Evolutionary conservation across 2,888 invertebrate genomes (phyloP), one percentile per base, ranked within the genome.

Genomic region (Meteorus colon): DNA sequence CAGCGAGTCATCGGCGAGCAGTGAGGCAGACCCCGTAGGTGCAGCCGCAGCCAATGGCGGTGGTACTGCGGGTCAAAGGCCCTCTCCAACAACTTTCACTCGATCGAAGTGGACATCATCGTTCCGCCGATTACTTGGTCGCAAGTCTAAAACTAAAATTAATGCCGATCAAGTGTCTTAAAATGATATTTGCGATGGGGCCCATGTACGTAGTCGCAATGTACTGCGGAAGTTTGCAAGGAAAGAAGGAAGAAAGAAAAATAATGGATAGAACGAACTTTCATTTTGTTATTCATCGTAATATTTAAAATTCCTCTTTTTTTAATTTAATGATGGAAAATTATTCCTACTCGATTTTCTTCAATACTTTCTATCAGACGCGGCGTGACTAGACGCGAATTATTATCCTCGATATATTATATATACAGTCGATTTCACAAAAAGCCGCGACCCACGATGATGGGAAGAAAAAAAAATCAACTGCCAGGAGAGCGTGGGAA

Each of bases 21-120:
- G 86, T 78, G 80, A 81, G 62, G 65, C 73, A 34, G 78, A 81
- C 48, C 73, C 66, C 48, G 55, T 19, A 55, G 19, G 19, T n/a
- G 19, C 24, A 24, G 19, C 55, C 19, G 19, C 55, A 8, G 55
- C 55, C 19, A 55, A 19, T 55, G 55, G 55, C 6, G 24, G 55
- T 55, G 24, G 19, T 55, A 19, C 19, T 55, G 75, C 51, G 48
- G 80, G 75, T 74, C 83, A 75, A 12, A 78, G 80, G 76, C 77
- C 34, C 62, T 71, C 67, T 82, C 34, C 34, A n/a, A 90, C 89
- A 80, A 89, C 90, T 82, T 85, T 92, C 75, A 91, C 89, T 12
- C 90, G 92, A 19, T 92, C 92, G 66, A 91, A 91, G 81, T 93
- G 93, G 93, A 92, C 92, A 24, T 91, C 92, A 0, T 93, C 92